Evolutionary conservation across 2,888 invertebrate genomes (phyloP).

Genomic region (Tiphia femorata): DNA sequence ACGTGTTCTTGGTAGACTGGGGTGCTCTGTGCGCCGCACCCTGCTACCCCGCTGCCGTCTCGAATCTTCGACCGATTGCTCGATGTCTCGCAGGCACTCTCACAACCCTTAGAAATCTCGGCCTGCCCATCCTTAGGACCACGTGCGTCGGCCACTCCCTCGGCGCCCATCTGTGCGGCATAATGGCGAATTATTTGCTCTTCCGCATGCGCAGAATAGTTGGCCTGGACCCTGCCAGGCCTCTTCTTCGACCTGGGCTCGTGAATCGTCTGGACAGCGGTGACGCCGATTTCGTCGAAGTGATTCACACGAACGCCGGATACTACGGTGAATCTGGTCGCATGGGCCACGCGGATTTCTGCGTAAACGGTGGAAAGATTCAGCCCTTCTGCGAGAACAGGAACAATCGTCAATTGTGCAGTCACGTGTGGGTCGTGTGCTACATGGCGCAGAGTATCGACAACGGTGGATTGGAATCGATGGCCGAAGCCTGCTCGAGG

Average conservation of each 20-base stretch:
- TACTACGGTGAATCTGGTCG: conserved; percentile 82
- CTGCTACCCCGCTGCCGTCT: conserved; percentile 82
- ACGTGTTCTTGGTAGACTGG: conserved; percentile 85
- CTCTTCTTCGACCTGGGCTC: conserved; percentile 76
- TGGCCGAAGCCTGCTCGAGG: conserved; percentile 81
- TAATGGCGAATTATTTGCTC: conserved; percentile 79
- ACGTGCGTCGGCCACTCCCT: conserved; percentile 85
- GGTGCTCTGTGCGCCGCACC: conserved; percentile 78
- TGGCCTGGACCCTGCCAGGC: conserved; percentile 82
- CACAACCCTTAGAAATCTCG: conserved; percentile 75
- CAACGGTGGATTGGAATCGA: conserved; percentile 65
- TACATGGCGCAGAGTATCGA: conserved; percentile 84
- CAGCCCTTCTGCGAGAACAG: conserved; percentile 83
- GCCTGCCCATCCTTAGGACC: conserved; percentile 76
- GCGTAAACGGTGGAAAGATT: conserved; percentile 81
- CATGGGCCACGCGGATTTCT: conserved; percentile 84
- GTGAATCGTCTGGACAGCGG: conserved; percentile 78
- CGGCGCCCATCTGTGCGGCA: conserved; percentile 83
- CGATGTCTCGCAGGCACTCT: conserved; percentile 78
- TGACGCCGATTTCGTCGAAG: conserved; percentile 83
- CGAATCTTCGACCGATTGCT: conserved; percentile 80
- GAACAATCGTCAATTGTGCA: conserved; percentile 80
- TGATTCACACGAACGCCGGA: conserved; percentile 85
- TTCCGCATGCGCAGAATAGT: conserved; percentile 82
- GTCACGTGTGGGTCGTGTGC: conserved; percentile 85